phyloP scores from a whole-genome alignment of 2,113 vertebrate species.

The Scortum barcoo region DNA sequence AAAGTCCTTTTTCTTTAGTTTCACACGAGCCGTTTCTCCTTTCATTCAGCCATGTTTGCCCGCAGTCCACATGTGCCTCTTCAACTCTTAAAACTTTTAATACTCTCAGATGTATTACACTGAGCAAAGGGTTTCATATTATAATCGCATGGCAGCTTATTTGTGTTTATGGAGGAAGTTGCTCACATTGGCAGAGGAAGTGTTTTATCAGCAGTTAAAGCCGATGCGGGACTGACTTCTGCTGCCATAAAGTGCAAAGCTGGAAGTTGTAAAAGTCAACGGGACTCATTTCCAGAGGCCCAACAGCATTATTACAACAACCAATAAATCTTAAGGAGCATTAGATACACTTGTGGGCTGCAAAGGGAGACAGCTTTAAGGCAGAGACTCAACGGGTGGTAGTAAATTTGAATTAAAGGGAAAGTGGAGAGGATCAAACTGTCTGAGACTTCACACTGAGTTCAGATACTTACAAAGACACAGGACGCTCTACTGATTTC shows the following conservation, averaged over 20 bases:
- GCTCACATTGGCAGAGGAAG: not conserved
- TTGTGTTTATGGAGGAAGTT: not conserved
- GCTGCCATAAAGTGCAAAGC: not conserved
- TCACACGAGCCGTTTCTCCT: too few species aligned
- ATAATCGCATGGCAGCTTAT: not conserved
- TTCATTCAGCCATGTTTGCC: not conserved
- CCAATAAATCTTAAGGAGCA: conserved; percentile 4
- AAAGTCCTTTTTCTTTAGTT: not conserved
- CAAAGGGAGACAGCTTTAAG: not conserved
- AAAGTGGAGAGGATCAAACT: too few species aligned
- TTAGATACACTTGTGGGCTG: not conserved
- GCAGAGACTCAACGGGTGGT: not conserved
- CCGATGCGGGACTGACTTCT: not conserved
- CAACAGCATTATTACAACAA: not conserved
- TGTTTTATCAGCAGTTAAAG: conserved; percentile 3
- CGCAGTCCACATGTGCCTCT: not conserved
- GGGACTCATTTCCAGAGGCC: not conserved
- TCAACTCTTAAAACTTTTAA: not conserved
- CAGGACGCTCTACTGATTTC: not conserved
- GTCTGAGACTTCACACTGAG: not conserved
- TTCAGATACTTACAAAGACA: not conserved
- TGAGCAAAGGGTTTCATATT: not conserved
- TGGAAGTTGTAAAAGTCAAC: not conserved
- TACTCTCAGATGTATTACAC: not conserved
- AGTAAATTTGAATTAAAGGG: not conserved